Evolutionary conservation across 2,797 vertebrate genomes (phyloP).

Genomic region (Pseudopleuronectes americanus): DNA sequence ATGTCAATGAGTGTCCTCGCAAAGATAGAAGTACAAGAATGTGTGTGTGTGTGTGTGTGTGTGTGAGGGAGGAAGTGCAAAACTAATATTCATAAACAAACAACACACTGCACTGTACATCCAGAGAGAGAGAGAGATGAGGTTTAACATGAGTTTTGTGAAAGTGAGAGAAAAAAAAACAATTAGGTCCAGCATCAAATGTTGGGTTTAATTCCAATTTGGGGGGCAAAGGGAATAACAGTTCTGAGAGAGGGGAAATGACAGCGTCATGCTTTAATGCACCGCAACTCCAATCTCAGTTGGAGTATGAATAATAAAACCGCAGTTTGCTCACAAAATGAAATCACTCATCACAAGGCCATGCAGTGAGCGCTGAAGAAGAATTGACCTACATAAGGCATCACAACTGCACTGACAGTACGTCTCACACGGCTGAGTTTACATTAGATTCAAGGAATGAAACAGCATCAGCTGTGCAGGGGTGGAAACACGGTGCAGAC

Average conservation of each 20-base stretch:
- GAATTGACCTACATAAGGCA: conserved; percentile 79
- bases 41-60: not conserved
- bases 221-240: conserved; percentile 63
- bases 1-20: not conserved
- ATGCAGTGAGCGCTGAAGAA: conserved; percentile 59
- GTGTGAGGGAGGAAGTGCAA: not conserved
- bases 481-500: conserved; percentile 42
- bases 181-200: conserved; percentile 56
- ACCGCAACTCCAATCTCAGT: conserved; percentile 69
- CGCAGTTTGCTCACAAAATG: conserved; percentile 69
- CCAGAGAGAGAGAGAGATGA: conserved; percentile 23
- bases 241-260: conserved; percentile 56
- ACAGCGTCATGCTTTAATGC: conserved; percentile 74
- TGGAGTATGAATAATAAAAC: conserved; percentile 76
- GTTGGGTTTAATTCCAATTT: conserved; percentile 72
- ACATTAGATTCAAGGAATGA: conserved; percentile 59
- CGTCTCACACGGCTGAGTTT: conserved; percentile 55
- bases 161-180: conserved; percentile 33
- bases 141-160: conserved; percentile 39
- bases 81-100: conserved; percentile 20
- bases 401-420: conserved; percentile 54
- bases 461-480: conserved; percentile 29
- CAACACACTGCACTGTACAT: conserved; percentile 17
- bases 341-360: conserved; percentile 75
- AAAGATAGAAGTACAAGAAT: too few species aligned